A percentile compares a stretch with the other conserved stretches of the same genome.
Evolutionary conservation across 2,888 invertebrate species (phyloP).

Genomic region (Euplexia lucipara): DNA sequence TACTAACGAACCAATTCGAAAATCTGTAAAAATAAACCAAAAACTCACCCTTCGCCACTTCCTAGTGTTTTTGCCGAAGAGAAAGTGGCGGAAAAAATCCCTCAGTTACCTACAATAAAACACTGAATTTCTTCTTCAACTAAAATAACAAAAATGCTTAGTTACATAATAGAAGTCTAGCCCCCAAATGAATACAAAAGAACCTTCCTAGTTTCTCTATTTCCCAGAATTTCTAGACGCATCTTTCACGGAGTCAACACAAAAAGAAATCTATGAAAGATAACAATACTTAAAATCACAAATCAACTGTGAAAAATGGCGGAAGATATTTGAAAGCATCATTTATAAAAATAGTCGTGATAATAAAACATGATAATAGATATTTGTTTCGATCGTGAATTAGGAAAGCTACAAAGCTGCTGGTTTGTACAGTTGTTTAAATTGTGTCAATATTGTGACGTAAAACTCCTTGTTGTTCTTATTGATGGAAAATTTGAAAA

Average conservation of each 20-base stretch:
- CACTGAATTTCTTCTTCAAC: too few relatives aligned
- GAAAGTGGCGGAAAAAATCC: too few relatives aligned
- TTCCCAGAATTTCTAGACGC: constrained; percentile 12
- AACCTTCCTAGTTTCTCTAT: constrained; percentile 20
- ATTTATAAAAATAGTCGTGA: constrained; percentile 37
- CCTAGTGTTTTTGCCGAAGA: too few relatives aligned
- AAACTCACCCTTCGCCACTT: too few relatives aligned
- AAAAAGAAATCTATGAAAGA: constrained; percentile 31
- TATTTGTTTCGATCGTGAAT: constrained; percentile 49
- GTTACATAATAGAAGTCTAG: constrained; percentile 14
- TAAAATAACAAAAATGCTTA: too few relatives aligned
- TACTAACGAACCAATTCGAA: too few relatives aligned
- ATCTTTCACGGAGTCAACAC: constrained; percentile 13
- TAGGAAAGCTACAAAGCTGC: constrained; percentile 46
- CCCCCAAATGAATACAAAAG: constrained; percentile 27
- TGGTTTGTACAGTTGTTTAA: constrained; percentile 9
- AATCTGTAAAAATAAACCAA: too few relatives aligned
- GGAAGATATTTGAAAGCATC: constrained; percentile 47
- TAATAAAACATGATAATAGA: constrained; percentile 27
- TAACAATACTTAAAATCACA: neutral
- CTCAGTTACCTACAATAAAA: too few relatives aligned
- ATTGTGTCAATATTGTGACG: constrained; percentile 22
- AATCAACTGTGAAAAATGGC: constrained; percentile 37
- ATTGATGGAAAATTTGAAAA: too few relatives aligned
- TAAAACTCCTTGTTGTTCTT: constrained; percentile 43